phyloP scores from a whole-genome alignment of 1,140 invertebrate genomes.

The Camponotus floridanus region DNA sequence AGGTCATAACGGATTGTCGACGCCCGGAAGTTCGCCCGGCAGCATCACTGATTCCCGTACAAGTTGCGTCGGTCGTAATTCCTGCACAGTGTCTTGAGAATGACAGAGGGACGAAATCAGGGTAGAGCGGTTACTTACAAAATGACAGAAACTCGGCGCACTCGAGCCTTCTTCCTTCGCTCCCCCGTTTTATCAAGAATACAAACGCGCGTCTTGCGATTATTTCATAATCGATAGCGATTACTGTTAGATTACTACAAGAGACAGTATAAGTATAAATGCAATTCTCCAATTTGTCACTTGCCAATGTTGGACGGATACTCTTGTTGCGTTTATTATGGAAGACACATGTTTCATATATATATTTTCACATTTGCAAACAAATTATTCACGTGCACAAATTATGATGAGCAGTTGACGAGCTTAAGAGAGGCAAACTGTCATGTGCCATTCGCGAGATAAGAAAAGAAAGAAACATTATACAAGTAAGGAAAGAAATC shows the following conservation, averaged over 20 bases:
- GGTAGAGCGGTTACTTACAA: constrained; percentile 53
- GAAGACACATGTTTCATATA: constrained; percentile 4
- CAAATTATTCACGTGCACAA: not conserved
- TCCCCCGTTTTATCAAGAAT: constrained; percentile 25
- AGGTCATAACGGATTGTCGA: constrained; percentile 78
- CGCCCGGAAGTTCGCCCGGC: constrained; percentile 83
- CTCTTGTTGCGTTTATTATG: constrained; percentile 23
- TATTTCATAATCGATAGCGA: constrained; percentile 38
- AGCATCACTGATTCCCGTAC: constrained; percentile 84
- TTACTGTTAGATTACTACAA: constrained; percentile 17
- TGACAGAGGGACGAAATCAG: constrained; percentile 5
- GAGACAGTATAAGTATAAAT: not conserved
- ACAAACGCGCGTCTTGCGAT: constrained; percentile 20
- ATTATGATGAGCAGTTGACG: constrained; percentile 25
- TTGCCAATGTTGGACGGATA: constrained; percentile 44
- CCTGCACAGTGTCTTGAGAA: constrained; percentile 86
- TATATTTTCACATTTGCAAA: constrained; percentile 28
- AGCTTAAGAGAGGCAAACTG: constrained; percentile 39
- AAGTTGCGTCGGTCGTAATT: constrained; percentile 86
- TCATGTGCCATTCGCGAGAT: constrained; percentile 50
- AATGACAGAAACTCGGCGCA: constrained; percentile 12
- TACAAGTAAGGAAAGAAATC: constrained; percentile 10
- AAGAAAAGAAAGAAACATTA: not conserved
- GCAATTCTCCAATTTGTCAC: constrained; percentile 34
- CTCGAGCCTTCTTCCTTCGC: constrained; percentile 66